Percentiles rank a stretch among this genome's conserved stretches.
phyloP scores from a whole-genome alignment of 1,140 invertebrate species.

The Daktulosphaira vitifoliae region DNA sequence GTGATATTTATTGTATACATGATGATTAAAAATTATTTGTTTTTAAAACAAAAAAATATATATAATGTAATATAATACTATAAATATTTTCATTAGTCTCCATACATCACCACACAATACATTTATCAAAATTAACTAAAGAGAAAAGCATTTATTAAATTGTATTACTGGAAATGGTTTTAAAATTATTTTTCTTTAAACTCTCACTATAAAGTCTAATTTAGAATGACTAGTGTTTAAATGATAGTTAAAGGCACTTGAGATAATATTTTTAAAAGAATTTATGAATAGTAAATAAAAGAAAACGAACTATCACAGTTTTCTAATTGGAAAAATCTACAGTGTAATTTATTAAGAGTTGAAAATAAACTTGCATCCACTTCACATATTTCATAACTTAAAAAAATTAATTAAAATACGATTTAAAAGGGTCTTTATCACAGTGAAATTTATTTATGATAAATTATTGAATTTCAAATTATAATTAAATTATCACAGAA shows the following conservation, averaged over 20 bases:
- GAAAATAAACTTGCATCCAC: not conserved
- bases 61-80: slow-evolving; percentile 29
- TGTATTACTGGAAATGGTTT: not conserved
- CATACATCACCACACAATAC: slow-evolving; percentile 28
- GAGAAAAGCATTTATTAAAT: too few species aligned
- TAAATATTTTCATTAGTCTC: slow-evolving; percentile 32
- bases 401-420: slow-evolving; percentile 4
- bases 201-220: slow-evolving; percentile 32
- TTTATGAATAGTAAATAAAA: slow-evolving; percentile 12
- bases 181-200: not conserved
- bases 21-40: too few species aligned
- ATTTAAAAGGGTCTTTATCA: slow-evolving; percentile 12
- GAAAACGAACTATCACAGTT: slow-evolving; percentile 27
- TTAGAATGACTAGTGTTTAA: slow-evolving; percentile 30
- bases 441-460: slow-evolving; percentile 26
- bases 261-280: slow-evolving; percentile 6
- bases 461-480: slow-evolving; percentile 13
- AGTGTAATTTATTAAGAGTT: not conserved
- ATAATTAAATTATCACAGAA: slow-evolving; percentile 31
- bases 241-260: slow-evolving; percentile 29
- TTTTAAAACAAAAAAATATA: slow-evolving; percentile 8
- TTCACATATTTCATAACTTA: slow-evolving; percentile 6
- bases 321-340: slow-evolving; percentile 23
- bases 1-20: slow-evolving; percentile 8
- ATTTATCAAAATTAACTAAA: slow-evolving; percentile 3